Base-by-base conservation (phyloP, 2,888 invertebrate genomes). In the Aleiodes leptofemur region DNA sequence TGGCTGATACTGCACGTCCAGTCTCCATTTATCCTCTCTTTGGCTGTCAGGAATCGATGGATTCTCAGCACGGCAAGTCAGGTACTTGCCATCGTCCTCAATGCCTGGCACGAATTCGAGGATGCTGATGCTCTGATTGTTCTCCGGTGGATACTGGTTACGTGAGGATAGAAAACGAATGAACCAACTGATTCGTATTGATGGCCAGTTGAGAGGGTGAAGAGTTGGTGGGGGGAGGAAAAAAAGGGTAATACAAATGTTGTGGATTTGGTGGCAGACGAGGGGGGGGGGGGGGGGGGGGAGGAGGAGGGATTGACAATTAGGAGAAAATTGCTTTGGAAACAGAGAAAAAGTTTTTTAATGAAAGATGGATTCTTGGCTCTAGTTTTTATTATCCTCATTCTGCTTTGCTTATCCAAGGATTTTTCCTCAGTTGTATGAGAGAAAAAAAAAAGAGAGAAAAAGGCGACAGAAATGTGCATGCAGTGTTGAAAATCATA, bases 1-100 rank as follows among this genome's bases (percentile, higher is more conserved):
- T 16, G 96, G 96, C 95, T 96, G 92, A 96, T 96, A 96, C 90
- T 96, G 95, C 86, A 96, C 96, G 90, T 95, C 94, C 87, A 96
- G 93, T 85, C 94, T 92, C 95, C 96, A 96, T 91, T 94, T 95
- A 91, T 96, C 96, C 91, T 96, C 96, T 77, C 96, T 92, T 79
- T 94, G 94, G 81, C 95, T 96, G 90, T 95, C 95, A 75, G 93
- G 93, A 87, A 96, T 95, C 90, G 93, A 93, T 88, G 95, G 95
- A 92, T 96, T 96, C 91, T 96, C 96, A 69, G 96, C 95, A 83
- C 96, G 93, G 90, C 97, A 97, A 82, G 95, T 95, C 90, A 97
- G 93, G 91, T 95, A 95, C 91, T 96, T 96, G 83, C 96, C 96
- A 89, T 97, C 96, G 90, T 97, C 96, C 86, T 96, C 96, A 84